Evolutionary conservation across 2,797 vertebrate genomes (phyloP).

Genomic region (Ambastaia sidthimunki): DNA sequence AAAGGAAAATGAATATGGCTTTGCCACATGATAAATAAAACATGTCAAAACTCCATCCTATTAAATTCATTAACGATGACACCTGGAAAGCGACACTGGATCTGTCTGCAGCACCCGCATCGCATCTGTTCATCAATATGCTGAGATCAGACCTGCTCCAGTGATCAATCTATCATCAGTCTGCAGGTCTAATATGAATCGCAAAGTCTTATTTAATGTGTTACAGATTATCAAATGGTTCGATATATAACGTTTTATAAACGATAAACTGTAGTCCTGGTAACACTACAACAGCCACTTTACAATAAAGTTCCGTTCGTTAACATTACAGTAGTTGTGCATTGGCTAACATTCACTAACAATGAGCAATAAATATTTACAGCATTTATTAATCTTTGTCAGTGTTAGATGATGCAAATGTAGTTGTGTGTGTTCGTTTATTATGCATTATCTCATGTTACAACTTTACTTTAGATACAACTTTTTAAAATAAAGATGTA

Average conservation of each 20-base stretch:
- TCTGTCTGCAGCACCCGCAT: background rate
- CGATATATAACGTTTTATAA: background rate
- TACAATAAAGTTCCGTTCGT: too few species aligned
- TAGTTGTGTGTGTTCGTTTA: too few species aligned
- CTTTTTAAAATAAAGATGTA: too few species aligned
- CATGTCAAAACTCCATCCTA: constrained; percentile 32
- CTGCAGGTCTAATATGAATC: background rate
- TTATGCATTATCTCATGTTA: too few species aligned
- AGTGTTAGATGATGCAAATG: too few species aligned
- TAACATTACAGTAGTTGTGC: too few species aligned
- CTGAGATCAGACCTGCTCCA: constrained; percentile 29
- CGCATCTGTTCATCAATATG: constrained; percentile 42
- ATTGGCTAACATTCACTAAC: too few species aligned
- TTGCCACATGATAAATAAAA: constrained; percentile 45
- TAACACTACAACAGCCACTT: too few species aligned
- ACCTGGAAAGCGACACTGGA: constrained; percentile 48
- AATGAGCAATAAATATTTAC: too few species aligned
- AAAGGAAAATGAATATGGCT: constrained; percentile 26
- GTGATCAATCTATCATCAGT: constrained; percentile 26
- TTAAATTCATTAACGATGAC: constrained; percentile 28
- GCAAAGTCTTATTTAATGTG: background rate
- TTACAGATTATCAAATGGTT: background rate
- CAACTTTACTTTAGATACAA: too few species aligned
- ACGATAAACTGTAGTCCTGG: background rate
- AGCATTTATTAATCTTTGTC: too few species aligned